A percentile compares a stretch with the other conserved stretches of the same genome.
phyloP scores from a whole-genome alignment of 1,140 invertebrate genomes.

The Microplitis demolitor region DNA sequence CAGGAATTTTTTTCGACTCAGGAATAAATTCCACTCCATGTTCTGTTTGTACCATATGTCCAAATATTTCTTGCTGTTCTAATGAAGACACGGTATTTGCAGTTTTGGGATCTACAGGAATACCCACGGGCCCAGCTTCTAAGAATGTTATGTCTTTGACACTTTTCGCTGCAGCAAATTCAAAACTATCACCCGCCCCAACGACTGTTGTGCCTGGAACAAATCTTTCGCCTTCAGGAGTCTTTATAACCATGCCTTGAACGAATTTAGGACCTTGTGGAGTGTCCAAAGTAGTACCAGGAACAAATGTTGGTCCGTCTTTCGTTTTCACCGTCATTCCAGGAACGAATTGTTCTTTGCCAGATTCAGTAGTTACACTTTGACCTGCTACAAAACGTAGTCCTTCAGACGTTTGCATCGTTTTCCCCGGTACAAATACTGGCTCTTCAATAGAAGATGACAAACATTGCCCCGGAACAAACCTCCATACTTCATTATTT shows the following conservation, averaged over 20 bases:
- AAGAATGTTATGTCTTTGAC: slow-evolving; percentile 64
- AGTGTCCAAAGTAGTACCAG: slow-evolving; percentile 71
- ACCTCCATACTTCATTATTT: slow-evolving; percentile 52
- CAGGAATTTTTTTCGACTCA: slow-evolving; percentile 59
- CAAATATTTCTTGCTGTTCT: slow-evolving; percentile 67
- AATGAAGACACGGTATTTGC: slow-evolving; percentile 54
- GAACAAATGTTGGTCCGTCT: slow-evolving; percentile 64
- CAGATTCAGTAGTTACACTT: slow-evolving; percentile 61
- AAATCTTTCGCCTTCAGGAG: slow-evolving; percentile 65
- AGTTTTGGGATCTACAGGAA: slow-evolving; percentile 67
- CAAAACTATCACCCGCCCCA: slow-evolving; percentile 52
- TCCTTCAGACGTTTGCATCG: slow-evolving; percentile 62
- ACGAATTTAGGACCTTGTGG: slow-evolving; percentile 70
- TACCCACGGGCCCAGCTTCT: slow-evolving; percentile 61
- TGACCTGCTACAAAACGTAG: slow-evolving; percentile 72
- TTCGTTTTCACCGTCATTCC: slow-evolving; percentile 64
- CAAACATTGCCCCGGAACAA: slow-evolving; percentile 61
- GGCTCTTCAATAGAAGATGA: slow-evolving; percentile 48
- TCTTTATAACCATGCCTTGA: slow-evolving; percentile 69
- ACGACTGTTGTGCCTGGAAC: slow-evolving; percentile 65
- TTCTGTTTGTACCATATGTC: slow-evolving; percentile 71
- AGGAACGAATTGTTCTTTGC: slow-evolving; percentile 67
- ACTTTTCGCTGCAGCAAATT: slow-evolving; percentile 67
- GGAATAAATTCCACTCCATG: slow-evolving; percentile 74
- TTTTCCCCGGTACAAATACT: slow-evolving; percentile 70